Evolutionary conservation across 2,888 invertebrate genomes (phyloP), one percentile per base, ranked within the genome.

Genomic region (Perdita meconis): DNA sequence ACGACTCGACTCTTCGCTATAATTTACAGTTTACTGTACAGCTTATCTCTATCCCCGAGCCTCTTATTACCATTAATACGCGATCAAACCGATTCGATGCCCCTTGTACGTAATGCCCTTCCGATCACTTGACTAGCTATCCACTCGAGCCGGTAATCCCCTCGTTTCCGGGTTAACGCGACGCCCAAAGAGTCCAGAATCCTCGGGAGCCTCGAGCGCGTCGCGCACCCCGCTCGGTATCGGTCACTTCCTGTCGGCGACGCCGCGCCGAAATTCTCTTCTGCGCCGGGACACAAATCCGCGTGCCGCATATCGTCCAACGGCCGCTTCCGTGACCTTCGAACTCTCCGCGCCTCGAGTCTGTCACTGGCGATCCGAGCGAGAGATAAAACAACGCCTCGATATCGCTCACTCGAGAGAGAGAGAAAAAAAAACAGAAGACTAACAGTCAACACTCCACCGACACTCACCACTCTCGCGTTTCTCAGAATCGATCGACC

Each of bases 31-130:
- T 24, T 53, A 26, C 63, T 51, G 51, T 63, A 36, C 44, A 44
- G 30, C 51, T 69, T 55, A 40, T 19, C 38, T 51, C 40, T 68
- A 61, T 50, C 38, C 12, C 19, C 36, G 10, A 42, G 68, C 51
- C 42, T 50, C 44, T 50, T 10, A 26, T 38, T 36, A 64, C 26
- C 47, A 36, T 19, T 47, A 47, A 40, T 59, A 53, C 59, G 51
- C 69, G 16, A 74, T 26, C 57, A 30, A 50, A 44, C n/a, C 19
- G 50, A 16, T 47, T 61, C 72, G 82, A 82, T 80, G 79, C 65
- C 36, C 83, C 65, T 57, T 13, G 74, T 71, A 77, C 50, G 56
- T 82, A 83, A 83, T 84, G 83, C 83, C 81, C 83, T 79, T 83
- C 69, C 75, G 70, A 80, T 78, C 75, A 79, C 85, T 73, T 76